phyloP scores from a whole-genome alignment of 2,797 vertebrate genomes.

The Argyrosomus regius region DNA sequence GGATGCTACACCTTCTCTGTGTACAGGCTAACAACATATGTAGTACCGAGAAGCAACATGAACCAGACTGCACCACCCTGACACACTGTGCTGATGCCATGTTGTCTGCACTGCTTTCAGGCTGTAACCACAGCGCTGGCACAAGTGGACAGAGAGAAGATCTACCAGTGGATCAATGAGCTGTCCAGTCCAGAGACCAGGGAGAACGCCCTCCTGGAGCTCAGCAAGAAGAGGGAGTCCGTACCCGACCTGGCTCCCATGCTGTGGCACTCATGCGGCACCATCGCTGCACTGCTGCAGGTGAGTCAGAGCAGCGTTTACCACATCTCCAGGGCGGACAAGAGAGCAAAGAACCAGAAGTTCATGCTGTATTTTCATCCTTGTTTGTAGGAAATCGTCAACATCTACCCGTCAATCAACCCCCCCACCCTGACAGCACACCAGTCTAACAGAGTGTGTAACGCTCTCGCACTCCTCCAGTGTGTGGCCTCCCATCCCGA shows the following conservation, averaged over 20 bases:
- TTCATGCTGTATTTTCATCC: slow-evolving; percentile 11
- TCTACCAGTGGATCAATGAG: slow-evolving; percentile 97
- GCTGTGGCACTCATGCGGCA: slow-evolving; percentile 97
- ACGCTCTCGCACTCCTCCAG: slow-evolving; percentile 92
- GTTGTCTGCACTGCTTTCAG: slow-evolving; percentile 64
- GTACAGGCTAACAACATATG: background rate
- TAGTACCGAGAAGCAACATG: background rate
- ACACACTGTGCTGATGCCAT: background rate
- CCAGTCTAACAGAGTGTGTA: slow-evolving; percentile 96
- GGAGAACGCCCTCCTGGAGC: slow-evolving; percentile 93
- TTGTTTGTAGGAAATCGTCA: slow-evolving; percentile 91
- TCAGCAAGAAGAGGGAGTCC: slow-evolving; percentile 96
- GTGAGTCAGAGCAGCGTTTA: slow-evolving; percentile 66
- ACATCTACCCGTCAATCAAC: slow-evolving; percentile 98
- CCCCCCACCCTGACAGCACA: slow-evolving; percentile 95
- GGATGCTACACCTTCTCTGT: background rate
- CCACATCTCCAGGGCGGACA: background rate
- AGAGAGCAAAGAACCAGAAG: too few species aligned
- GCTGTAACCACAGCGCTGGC: slow-evolving; percentile 93
- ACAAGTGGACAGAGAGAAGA: slow-evolving; percentile 95
- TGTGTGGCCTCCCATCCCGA: slow-evolving; percentile 97
- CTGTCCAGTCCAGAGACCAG: slow-evolving; percentile 93
- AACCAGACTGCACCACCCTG: background rate
- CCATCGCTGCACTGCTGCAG: slow-evolving; percentile 94
- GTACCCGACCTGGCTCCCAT: slow-evolving; percentile 94